Evolutionary conservation across 2,797 vertebrate species (phyloP).

Genomic region (Stomatorhinus walkeri): DNA sequence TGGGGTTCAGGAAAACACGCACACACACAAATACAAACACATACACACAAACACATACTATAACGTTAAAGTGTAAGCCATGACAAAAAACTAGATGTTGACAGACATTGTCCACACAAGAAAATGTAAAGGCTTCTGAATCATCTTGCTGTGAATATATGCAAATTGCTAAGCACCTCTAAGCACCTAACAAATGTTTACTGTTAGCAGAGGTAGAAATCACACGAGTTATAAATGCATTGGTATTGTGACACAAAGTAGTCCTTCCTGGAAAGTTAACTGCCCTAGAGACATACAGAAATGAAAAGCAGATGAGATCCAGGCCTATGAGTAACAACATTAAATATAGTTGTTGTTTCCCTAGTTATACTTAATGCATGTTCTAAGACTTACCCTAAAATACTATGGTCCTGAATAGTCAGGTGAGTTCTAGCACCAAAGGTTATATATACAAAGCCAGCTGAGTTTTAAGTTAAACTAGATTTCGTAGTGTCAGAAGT

Average conservation of each 20-base stretch:
- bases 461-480: neutral
- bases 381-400: neutral
- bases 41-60: neutral
- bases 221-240: neutral
- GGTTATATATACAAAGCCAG: neutral
- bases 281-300: neutral
- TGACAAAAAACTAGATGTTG: neutral
- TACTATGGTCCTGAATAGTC: neutral
- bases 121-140: neutral
- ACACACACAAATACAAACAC: neutral
- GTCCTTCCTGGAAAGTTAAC: neutral
- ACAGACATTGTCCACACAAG: neutral
- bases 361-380: neutral
- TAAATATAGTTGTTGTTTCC: neutral
- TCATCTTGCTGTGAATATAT: neutral
- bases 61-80: neutral
- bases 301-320: neutral
- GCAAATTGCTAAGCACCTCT: neutral
- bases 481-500: neutral
- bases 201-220: neutral
- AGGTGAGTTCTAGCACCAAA: neutral
- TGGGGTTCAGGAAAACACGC: neutral
- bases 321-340: neutral
- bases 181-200: neutral
- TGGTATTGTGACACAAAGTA: neutral